Percentiles rank a stretch among this genome's conserved stretches.
These are phyloP conservation scores for Eristalis pertinax DNA, from an alignment of 2,888 invertebrate genomes.

Conservation along the genomic window DNA sequence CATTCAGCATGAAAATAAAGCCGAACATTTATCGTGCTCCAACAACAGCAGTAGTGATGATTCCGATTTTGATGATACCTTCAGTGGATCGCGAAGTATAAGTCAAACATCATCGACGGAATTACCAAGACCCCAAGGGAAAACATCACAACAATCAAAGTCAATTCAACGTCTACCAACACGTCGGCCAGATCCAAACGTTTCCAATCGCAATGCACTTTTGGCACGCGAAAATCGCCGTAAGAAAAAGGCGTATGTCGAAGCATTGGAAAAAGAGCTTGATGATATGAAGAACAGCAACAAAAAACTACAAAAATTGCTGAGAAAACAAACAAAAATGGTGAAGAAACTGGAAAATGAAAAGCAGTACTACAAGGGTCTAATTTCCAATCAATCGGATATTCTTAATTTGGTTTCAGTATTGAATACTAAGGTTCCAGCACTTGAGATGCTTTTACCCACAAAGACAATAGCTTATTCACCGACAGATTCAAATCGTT, in stretches of 20 bases:
- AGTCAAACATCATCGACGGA: conserved; percentile 20
- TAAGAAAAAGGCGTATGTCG: conserved; percentile 84
- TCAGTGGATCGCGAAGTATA: conserved; percentile 20
- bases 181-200: conserved; percentile 79
- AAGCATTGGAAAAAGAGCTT: conserved; percentile 83
- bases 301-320: conserved; percentile 81
- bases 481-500: conserved; percentile 70
- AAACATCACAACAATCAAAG: conserved; percentile 47
- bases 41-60: conserved; percentile 47
- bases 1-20: conserved; percentile 47
- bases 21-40: conserved; percentile 32
- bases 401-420: conserved; percentile 82
- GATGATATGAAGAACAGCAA: conserved; percentile 81
- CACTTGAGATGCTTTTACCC: background rate
- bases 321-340: conserved; percentile 82
- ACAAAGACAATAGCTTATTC: conserved; percentile 55
- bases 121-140: background rate
- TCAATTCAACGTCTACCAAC: conserved; percentile 76
- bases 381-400: conserved; percentile 83
- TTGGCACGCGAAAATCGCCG: conserved; percentile 85
- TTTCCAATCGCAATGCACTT: conserved; percentile 83
- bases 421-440: conserved; percentile 75
- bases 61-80: conserved; percentile 49
- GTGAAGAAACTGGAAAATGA: conserved; percentile 83
- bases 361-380: conserved; percentile 83